Conservation (phyloP, 2,888 invertebrate species). For the Acrobasis consociella region DNA sequence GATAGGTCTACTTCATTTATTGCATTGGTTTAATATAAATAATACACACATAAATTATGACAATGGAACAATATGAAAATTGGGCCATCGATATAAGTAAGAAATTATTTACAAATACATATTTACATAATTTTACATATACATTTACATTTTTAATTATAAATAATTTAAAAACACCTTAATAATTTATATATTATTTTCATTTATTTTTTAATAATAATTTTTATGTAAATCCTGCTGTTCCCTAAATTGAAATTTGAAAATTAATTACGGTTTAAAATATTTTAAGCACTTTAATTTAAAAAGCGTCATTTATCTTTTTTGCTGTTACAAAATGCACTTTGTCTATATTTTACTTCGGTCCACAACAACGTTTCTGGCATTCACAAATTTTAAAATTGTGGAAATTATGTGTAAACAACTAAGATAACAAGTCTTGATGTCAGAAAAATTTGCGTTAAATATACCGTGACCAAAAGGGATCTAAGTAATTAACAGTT, state of each 20-base stretch:
- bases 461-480: not conserved
- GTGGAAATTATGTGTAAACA: not conserved
- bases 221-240: conserved; percentile 33
- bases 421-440: not conserved
- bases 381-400: not conserved
- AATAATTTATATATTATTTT: conserved; percentile 50
- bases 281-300: conserved; percentile 45
- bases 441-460: not conserved
- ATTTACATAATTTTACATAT: conserved; percentile 28
- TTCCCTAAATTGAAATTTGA: conserved; percentile 28
- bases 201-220: conserved; percentile 12
- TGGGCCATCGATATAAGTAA: conserved; percentile 45
- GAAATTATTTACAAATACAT: conserved; percentile 23
- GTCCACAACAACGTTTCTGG: not conserved
- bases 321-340: conserved; percentile 13
- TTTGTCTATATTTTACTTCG: not conserved
- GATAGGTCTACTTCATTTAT: conserved; percentile 20
- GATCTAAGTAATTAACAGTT: not conserved
- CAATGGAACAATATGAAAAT: conserved; percentile 42
- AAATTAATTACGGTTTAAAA: conserved; percentile 35
- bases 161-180: conserved; percentile 71
- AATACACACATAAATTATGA: conserved; percentile 23
- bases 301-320: conserved; percentile 9
- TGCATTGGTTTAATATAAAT: conserved; percentile 20
- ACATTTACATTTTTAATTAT: conserved; percentile 49